Base-by-base conservation (phyloP, 2,113 vertebrate species). In the Ictalurus punctatus region DNA sequence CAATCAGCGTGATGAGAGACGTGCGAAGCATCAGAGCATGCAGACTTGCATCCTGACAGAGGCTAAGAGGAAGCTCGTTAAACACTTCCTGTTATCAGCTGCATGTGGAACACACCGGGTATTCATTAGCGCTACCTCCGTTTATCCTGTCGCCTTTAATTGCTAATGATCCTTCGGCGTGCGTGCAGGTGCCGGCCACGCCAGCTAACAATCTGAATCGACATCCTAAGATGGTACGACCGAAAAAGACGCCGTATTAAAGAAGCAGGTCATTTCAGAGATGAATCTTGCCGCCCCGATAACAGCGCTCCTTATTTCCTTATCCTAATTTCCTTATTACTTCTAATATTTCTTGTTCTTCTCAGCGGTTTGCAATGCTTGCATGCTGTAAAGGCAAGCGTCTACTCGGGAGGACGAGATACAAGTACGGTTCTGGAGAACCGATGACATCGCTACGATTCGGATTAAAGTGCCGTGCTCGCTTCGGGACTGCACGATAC, bases 1-100 rank as follows among this genome's bases (percentile, higher is more conserved):
- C 91, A 94, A 94, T 94, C 92, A 94, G 93, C 79, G 0, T 93
- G 94, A 95, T 92, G 89, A 93, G 91, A 34, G 59, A 40, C 83
- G 79, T 71, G 90, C 58, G 65, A 30, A 21, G 84, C 84, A 86
- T 79, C 80, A 83, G 56, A 48, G 27, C n/a, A 69, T 65, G 74
- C 79, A 34, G 7, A 30, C 61, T 58, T 34, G 52, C 86, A 86
- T 87, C 80, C 82, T 85, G 86, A 90, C 89, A 83, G 63, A 89
- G 87, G 54, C 86, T 78, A 86, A 61, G 76, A 76, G 61, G 87
- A 87, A 88, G 81, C 79, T 92, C 84, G 90, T 91, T 92, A 92
- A 89, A 85, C 78, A 89, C 84, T 92, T 91, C 86, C 90, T 92
- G 88, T 76, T 92, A 90, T 91, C 89, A 87, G 61, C 73, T 40